Evolutionary conservation across 2,797 vertebrate genomes (phyloP).

Genomic region (Cetoscarus ocellatus): DNA sequence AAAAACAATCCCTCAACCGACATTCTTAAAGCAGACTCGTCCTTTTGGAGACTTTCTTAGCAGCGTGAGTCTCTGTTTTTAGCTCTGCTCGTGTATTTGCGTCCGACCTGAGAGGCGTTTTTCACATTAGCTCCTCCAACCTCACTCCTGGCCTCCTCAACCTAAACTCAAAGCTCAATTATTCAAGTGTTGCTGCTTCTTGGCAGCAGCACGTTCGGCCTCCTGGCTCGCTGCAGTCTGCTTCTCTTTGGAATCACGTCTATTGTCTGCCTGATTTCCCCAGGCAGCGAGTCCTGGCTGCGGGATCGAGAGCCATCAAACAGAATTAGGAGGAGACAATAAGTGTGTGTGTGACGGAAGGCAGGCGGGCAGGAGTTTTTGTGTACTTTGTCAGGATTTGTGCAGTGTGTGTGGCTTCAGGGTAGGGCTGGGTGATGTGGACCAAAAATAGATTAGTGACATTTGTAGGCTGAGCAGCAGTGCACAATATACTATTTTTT

Average conservation of each 20-base stretch:
- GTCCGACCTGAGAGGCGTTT: slow-evolving; percentile 27
- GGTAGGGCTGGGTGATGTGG: too few species aligned
- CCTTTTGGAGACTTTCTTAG: not conserved
- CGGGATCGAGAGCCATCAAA: slow-evolving; percentile 71
- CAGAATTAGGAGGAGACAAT: slow-evolving; percentile 70
- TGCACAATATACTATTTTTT: too few species aligned
- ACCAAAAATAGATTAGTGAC: too few species aligned
- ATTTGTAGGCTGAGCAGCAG: too few species aligned
- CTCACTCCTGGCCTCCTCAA: slow-evolving; percentile 40
- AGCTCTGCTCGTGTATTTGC: not conserved
- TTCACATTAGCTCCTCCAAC: slow-evolving; percentile 45
- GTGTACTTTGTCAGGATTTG: slow-evolving; percentile 16
- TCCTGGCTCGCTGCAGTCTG: slow-evolving; percentile 57
- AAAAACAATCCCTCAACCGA: not conserved
- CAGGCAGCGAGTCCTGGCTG: slow-evolving; percentile 51
- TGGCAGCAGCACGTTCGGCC: slow-evolving; percentile 46
- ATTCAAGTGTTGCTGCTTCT: slow-evolving; percentile 58
- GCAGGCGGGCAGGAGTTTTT: slow-evolving; percentile 5
- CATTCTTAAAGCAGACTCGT: not conserved
- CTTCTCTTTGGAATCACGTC: slow-evolving; percentile 58
- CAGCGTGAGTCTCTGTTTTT: not conserved
- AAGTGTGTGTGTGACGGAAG: slow-evolving; percentile 38
- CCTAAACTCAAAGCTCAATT: slow-evolving; percentile 57
- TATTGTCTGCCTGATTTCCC: slow-evolving; percentile 72
- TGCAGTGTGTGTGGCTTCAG: slow-evolving; percentile 29